Base-by-base conservation (phyloP, 2,888 invertebrate species). In the Sisyra nigra region DNA sequence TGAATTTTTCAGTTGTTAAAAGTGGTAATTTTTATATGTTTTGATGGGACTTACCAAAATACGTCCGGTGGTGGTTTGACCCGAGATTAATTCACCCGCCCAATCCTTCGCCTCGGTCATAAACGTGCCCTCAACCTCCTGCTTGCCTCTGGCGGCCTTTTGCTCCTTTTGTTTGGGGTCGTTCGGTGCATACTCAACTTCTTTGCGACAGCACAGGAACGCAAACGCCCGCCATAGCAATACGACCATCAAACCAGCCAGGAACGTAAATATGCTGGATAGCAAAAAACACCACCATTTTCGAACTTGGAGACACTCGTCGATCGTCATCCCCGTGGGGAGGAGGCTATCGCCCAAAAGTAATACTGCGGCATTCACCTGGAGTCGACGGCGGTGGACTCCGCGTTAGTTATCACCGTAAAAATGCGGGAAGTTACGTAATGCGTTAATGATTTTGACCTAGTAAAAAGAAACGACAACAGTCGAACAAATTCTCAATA, bases 51-150 rank as follows among this genome's bases (percentile, higher is more conserved):
- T 83, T 63, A 92, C 92, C 79, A 96, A 78, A 68, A 96, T 94
- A 63, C 98, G 79, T 65, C 98, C 98, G 59, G 97, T 98, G 67
- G 96, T 94, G 61, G 96, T 96, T 72, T 98, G 98, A 62, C 98
- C 98, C 61, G 97, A 97, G 68, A 98, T 99, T 62, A 98, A 85
- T 72, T 98, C 97, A 65, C 97, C 97, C 65, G 97, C 97, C 97
- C 97, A 98, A 72, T 98, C 98, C 74, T 98, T 98, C 63, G 98
- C 97, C 77, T 98, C 97, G 66, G 97, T 97, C 87, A 98, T 92
- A 80, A 98, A 99, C 61, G 96, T 97, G 55, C 97, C 92, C 70
- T 96, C 94, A 74, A 92, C 88, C 76, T 89, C 88, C 68, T 85
- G 84, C 72, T 87, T 88, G 69, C 79, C 77, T 58, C 84, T 75